Conservation (phyloP, 2,113 vertebrate genomes). For the Aramus guarauna region DNA sequence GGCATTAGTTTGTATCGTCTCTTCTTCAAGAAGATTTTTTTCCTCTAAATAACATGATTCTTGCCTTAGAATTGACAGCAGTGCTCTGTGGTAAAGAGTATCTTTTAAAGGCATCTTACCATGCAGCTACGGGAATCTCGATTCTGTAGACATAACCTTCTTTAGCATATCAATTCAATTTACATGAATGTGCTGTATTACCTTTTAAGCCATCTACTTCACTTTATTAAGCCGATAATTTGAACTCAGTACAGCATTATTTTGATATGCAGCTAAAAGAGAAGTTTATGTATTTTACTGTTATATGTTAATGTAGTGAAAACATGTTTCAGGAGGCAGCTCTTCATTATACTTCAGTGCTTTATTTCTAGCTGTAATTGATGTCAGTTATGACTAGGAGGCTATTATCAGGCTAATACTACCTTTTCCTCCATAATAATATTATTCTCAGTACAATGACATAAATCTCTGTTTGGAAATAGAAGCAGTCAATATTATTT, state of each 20-base stretch:
- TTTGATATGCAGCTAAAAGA: conserved; percentile 7
- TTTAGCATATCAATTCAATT: conserved; percentile 42
- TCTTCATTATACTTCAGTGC: neutral
- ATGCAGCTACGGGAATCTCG: neutral
- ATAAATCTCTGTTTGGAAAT: conserved; percentile 1
- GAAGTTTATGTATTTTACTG: conserved; percentile 1
- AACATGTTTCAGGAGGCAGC: conserved; percentile 17
- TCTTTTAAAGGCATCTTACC: neutral
- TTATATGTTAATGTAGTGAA: conserved; percentile 9
- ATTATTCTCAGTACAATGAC: conserved; percentile 20
- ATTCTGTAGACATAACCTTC: neutral
- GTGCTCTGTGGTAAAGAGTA: neutral
- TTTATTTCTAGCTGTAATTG: conserved; percentile 21
- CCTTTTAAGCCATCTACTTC: conserved; percentile 27
- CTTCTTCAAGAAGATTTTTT: conserved; percentile 12
- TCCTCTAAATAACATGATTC: neutral
- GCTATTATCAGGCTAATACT: neutral
- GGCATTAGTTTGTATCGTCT: neutral
- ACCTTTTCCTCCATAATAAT: neutral
- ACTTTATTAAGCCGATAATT: conserved; percentile 28
- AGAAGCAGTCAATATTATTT: conserved; percentile 2
- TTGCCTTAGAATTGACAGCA: neutral
- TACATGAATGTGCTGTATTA: conserved; percentile 2
- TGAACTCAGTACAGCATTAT: conserved; percentile 11
- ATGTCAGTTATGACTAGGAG: neutral